phyloP scores from a whole-genome alignment of 2,797 vertebrate genomes.

The Gorsachius magnificus region DNA sequence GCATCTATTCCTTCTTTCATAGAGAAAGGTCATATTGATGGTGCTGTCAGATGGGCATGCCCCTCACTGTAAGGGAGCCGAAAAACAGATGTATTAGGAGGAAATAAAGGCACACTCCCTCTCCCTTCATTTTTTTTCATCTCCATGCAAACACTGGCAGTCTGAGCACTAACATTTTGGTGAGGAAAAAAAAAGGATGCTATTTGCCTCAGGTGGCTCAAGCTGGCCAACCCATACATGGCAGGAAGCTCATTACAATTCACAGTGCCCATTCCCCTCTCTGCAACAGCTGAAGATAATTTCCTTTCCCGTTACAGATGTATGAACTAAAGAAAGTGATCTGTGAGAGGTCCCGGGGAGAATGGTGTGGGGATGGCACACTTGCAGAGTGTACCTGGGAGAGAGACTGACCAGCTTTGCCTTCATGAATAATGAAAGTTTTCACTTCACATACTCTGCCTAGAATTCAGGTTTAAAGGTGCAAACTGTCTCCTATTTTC shows the following conservation, averaged over 20 bases:
- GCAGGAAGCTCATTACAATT: not conserved
- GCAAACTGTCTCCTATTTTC: not conserved
- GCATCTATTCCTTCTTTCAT: not conserved
- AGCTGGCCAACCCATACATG: not conserved
- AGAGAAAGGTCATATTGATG: not conserved
- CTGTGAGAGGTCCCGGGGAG: not conserved
- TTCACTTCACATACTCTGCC: not conserved
- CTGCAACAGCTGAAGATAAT: not conserved
- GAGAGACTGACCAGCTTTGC: not conserved
- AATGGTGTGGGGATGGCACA: not conserved
- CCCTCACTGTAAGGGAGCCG: not conserved
- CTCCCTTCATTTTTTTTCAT: not conserved
- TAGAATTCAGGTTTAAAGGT: not conserved
- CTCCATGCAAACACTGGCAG: not conserved
- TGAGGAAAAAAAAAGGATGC: not conserved
- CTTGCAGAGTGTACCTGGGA: accelerated
- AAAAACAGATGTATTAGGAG: not conserved
- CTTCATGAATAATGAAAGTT: not conserved
- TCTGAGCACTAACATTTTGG: not conserved
- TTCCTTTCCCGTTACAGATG: not conserved
- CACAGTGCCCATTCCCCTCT: not conserved
- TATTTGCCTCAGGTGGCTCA: not conserved
- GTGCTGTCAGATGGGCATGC: not conserved
- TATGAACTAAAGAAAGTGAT: not conserved
- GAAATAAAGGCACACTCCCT: not conserved